phyloP scores from a whole-genome alignment of 1,140 invertebrate genomes.

The Ceratina australensis region DNA sequence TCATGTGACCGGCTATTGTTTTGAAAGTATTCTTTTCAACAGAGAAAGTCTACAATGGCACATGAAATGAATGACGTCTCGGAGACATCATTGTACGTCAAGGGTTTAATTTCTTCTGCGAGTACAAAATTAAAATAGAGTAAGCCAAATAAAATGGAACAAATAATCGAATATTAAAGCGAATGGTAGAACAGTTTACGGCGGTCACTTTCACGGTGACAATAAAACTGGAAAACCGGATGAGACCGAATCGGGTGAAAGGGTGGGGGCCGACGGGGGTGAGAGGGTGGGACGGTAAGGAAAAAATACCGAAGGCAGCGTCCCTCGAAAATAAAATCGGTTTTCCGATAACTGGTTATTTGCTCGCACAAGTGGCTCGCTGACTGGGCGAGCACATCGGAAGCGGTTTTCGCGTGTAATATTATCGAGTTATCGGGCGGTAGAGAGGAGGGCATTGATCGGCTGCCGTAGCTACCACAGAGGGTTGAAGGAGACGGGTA shows the following conservation, averaged over 20 bases:
- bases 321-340: conserved; percentile 75
- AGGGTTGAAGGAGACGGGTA: conserved; percentile 25
- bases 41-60: too few relatives aligned
- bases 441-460: conserved; percentile 65
- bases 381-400: conserved; percentile 76
- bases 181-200: too few relatives aligned
- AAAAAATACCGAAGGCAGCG: conserved; percentile 51
- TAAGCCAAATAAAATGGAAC: too few relatives aligned
- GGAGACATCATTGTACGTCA: too few relatives aligned
- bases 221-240: neutral
- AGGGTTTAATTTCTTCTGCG: too few relatives aligned
- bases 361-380: conserved; percentile 77
- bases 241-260: too few relatives aligned
- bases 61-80: too few relatives aligned
- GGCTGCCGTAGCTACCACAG: conserved; percentile 37
- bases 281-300: neutral
- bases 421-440: conserved; percentile 76
- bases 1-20: too few relatives aligned
- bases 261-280: neutral
- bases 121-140: too few relatives aligned
- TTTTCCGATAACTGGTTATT: conserved; percentile 78
- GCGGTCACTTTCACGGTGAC: neutral
- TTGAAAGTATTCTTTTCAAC: too few relatives aligned
- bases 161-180: too few relatives aligned
- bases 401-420: conserved; percentile 78